These are phyloP conservation scores for Caenorhabditis imperialis DNA, from an alignment of 2,888 invertebrate genomes.

Conservation along the genomic window DNA sequence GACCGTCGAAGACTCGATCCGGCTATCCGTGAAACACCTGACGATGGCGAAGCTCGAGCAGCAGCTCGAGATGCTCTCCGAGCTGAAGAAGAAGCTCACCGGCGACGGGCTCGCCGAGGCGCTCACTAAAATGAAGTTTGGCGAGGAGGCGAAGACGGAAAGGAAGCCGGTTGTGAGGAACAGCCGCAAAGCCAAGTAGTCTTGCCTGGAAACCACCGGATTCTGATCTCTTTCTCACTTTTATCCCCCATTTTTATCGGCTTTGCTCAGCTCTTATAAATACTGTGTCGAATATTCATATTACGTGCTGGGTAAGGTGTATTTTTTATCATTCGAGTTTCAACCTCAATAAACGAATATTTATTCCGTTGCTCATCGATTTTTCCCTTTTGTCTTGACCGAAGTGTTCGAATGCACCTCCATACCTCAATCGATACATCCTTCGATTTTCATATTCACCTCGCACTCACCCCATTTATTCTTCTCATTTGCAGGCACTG, in stretches of 20 bases:
- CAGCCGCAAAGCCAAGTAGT: too few relatives aligned
- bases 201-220: constrained; percentile 10
- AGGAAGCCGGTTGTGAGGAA: too few relatives aligned
- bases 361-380: too few relatives aligned
- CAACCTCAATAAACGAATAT: constrained; percentile 21
- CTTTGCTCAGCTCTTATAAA: not conserved
- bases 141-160: constrained; percentile 4
- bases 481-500: not conserved
- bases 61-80: not conserved
- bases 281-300: too few relatives aligned
- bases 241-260: constrained; percentile 18
- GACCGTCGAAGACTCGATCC: constrained; percentile 31
- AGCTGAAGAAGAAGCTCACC: not conserved
- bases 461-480: not conserved
- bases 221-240: not conserved
- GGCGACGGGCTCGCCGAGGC: not conserved
- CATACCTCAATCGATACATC: too few relatives aligned
- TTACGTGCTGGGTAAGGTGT: too few relatives aligned
- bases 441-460: too few relatives aligned
- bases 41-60: constrained; percentile 16
- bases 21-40: constrained; percentile 5
- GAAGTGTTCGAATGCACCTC: not conserved
- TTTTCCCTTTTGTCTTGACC: too few relatives aligned
- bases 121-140: constrained; percentile 2
- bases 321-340: constrained; percentile 9